Percentiles rank a stretch among this genome's conserved stretches.
Conservation (phyloP, 1,140 invertebrate genomes). For the Reticulitermes speratus region DNA sequence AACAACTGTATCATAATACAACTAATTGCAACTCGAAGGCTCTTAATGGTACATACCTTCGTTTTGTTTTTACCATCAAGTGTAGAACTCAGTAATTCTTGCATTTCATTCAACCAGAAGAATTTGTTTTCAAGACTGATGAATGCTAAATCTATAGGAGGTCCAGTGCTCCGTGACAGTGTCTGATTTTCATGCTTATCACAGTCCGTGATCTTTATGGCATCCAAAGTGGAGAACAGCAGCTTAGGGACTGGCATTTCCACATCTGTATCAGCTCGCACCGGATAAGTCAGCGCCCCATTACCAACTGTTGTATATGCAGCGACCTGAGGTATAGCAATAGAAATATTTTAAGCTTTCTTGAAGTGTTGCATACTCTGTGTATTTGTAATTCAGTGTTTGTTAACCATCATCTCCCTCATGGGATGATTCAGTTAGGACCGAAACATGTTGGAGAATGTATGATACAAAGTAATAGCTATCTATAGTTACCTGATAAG, state of each 20-base stretch:
- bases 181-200: conserved; percentile 61
- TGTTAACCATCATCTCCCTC: too few relatives aligned
- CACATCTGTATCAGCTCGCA: conserved; percentile 60
- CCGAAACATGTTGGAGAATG: too few relatives aligned
- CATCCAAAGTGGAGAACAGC: conserved; percentile 48
- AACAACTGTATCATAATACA: too few relatives aligned
- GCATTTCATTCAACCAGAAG: conserved; percentile 82
- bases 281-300: conserved; percentile 62
- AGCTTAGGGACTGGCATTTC: conserved; percentile 76
- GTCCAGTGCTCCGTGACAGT: conserved; percentile 45
- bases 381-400: too few relatives aligned
- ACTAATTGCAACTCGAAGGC: background rate
- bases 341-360: too few relatives aligned
- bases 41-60: conserved; percentile 45
- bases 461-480: too few relatives aligned
- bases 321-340: conserved; percentile 57
- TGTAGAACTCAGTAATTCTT: conserved; percentile 68
- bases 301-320: conserved; percentile 74
- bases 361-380: too few relatives aligned
- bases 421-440: too few relatives aligned
- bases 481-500: too few relatives aligned
- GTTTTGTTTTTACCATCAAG: conserved; percentile 55
- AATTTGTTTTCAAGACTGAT: conserved; percentile 65
- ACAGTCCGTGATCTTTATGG: conserved; percentile 69
- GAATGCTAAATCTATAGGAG: conserved; percentile 35